These are phyloP conservation scores for Coranthus polyacanthus DNA, from an alignment of 2,797 vertebrate genomes.

Conservation along the genomic window DNA sequence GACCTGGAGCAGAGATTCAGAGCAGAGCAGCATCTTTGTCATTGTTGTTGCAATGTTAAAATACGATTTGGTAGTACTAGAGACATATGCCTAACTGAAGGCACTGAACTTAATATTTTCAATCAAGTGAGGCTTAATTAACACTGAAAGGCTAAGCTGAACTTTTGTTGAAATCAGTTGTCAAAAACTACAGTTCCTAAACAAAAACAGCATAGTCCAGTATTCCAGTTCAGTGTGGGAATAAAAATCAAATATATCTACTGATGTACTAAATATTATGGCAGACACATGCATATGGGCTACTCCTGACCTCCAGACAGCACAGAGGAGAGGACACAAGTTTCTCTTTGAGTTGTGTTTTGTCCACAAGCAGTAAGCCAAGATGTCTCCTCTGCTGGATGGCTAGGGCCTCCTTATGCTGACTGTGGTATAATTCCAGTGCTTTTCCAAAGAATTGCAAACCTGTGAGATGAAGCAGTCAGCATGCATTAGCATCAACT, in stretches of 20 bases:
- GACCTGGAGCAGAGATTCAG: slow-evolving; percentile 76
- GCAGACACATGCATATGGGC: too few relatives aligned
- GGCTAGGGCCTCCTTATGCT: slow-evolving; percentile 83
- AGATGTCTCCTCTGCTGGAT: slow-evolving; percentile 83
- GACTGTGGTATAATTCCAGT: slow-evolving; percentile 85
- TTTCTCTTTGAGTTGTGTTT: slow-evolving; percentile 85
- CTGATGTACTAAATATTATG: too few relatives aligned
- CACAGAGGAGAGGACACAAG: slow-evolving; percentile 85
- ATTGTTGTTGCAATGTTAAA: too few relatives aligned
- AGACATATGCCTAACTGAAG: too few relatives aligned
- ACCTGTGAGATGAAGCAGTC: slow-evolving; percentile 67
- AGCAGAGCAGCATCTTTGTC: not conserved
- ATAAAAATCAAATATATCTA: too few relatives aligned
- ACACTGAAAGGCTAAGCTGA: not conserved
- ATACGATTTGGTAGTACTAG: too few relatives aligned
- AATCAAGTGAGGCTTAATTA: slow-evolving; percentile 1
- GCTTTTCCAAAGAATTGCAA: slow-evolving; percentile 85
- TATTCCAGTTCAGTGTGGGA: not conserved
- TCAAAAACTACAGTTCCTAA: not conserved
- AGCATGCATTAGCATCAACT: slow-evolving; percentile 7
- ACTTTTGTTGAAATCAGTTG: not conserved
- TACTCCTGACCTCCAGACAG: slow-evolving; percentile 86
- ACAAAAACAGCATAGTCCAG: not conserved
- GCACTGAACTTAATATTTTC: too few relatives aligned
- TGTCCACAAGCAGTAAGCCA: slow-evolving; percentile 89